Conservation (phyloP, 2,888 invertebrate genomes). For the Oxytorus armatus region DNA sequence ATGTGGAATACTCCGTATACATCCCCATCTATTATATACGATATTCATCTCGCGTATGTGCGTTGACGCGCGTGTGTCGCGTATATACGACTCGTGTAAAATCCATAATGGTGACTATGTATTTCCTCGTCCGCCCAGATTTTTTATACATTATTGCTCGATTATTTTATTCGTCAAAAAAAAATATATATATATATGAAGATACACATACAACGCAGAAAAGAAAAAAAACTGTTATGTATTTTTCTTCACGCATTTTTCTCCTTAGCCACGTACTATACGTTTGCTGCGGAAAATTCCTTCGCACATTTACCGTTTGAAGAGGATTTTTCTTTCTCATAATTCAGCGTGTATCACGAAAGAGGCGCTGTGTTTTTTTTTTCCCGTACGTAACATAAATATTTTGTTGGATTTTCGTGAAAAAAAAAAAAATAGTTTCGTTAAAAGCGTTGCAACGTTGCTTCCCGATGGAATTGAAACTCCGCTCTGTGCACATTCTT, state of each 20-base stretch:
- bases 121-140: constrained; percentile 57
- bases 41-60: too few species aligned
- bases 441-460: too few species aligned
- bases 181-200: constrained; percentile 23
- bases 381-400: too few species aligned
- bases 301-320: background rate
- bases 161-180: constrained; percentile 69
- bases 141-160: constrained; percentile 69
- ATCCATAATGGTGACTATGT: constrained; percentile 72
- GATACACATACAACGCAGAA: too few species aligned
- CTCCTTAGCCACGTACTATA: constrained; percentile 33
- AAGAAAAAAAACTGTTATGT: background rate
- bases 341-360: too few species aligned
- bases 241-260: constrained; percentile 43
- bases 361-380: too few species aligned
- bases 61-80: constrained; percentile 58
- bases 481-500: too few species aligned
- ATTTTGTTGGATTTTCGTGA: too few species aligned
- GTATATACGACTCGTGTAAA: constrained; percentile 72
- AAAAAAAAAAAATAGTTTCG: too few species aligned
- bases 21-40: too few species aligned
- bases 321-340: too few species aligned
- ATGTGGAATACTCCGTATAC: constrained; percentile 2
- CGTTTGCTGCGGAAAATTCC: constrained; percentile 39
- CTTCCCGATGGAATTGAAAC: too few species aligned